Percentiles rank a stretch among this genome's conserved stretches.
These are phyloP conservation scores for Drosophila bunnanda DNA, from an alignment of 2,888 invertebrate species.

Conservation along the genomic window DNA sequence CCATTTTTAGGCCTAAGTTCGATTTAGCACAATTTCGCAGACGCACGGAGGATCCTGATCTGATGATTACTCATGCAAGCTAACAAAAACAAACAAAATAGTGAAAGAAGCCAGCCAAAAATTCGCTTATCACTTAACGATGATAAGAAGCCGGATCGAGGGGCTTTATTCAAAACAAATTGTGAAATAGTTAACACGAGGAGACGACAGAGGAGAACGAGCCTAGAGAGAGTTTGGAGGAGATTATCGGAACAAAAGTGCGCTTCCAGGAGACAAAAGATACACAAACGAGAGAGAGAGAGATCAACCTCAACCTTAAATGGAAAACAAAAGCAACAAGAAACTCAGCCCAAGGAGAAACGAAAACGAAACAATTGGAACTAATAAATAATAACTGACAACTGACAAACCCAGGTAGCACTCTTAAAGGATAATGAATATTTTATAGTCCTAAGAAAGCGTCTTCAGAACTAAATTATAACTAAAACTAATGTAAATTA, in stretches of 20 bases:
- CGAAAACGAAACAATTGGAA: constrained; percentile 9
- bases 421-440: constrained; percentile 3
- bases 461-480: constrained; percentile 34
- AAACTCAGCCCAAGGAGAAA: constrained; percentile 15
- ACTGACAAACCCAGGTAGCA: constrained; percentile 25
- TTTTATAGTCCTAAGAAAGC: constrained; percentile 41
- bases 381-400: constrained; percentile 7
- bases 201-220: constrained; percentile 1
- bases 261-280: constrained; percentile 62
- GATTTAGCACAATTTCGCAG: constrained; percentile 67
- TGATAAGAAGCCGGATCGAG: constrained; percentile 5
- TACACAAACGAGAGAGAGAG: not conserved
- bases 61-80: constrained; percentile 10
- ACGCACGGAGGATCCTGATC: not conserved
- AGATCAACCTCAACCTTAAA: constrained; percentile 4
- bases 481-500: constrained; percentile 59
- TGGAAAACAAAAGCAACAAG: constrained; percentile 12
- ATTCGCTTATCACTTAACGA: constrained; percentile 14
- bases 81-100: not conserved
- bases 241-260: constrained; percentile 66
- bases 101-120: constrained; percentile 12
- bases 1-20: constrained; percentile 45
- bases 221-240: constrained; percentile 3
- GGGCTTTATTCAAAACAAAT: constrained; percentile 27
- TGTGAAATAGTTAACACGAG: constrained; percentile 66